phyloP scores from a whole-genome alignment of 2,113 vertebrate species.

The Dendrocopos noguchii region DNA sequence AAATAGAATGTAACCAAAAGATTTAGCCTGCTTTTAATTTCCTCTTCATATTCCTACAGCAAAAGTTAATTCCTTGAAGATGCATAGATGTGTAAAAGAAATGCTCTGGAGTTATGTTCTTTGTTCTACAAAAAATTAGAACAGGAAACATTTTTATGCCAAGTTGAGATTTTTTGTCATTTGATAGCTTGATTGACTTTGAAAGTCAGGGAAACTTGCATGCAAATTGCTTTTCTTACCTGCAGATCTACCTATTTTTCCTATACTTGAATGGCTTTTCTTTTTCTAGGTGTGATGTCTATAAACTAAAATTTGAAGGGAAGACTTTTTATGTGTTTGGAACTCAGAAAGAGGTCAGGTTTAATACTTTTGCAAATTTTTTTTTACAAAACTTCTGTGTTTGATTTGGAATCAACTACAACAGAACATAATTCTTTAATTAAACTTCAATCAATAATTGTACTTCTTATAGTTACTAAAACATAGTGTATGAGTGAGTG shows the following conservation, averaged over 20 bases:
- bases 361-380: constrained; percentile 14
- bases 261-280: constrained; percentile 45
- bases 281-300: constrained; percentile 91
- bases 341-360: constrained; percentile 92
- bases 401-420: not conserved
- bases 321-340: constrained; percentile 98
- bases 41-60: not conserved
- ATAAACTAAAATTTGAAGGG: constrained; percentile 97
- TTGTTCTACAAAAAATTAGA: constrained; percentile 9
- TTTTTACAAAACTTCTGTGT: not conserved
- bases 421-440: not conserved
- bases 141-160: not conserved
- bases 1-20: not conserved
- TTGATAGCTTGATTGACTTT: not conserved
- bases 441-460: not conserved
- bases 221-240: not conserved
- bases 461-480: not conserved
- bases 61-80: not conserved
- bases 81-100: not conserved
- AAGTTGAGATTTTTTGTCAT: not conserved
- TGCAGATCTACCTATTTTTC: not conserved
- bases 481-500: not conserved
- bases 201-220: not conserved
- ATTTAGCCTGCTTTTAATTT: not conserved
- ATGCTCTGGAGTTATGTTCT: not conserved